Percentiles rank a stretch among this genome's conserved stretches.
Evolutionary conservation across 2,888 invertebrate genomes (phyloP).

Genomic region (Pseudanteris insignis): DNA sequence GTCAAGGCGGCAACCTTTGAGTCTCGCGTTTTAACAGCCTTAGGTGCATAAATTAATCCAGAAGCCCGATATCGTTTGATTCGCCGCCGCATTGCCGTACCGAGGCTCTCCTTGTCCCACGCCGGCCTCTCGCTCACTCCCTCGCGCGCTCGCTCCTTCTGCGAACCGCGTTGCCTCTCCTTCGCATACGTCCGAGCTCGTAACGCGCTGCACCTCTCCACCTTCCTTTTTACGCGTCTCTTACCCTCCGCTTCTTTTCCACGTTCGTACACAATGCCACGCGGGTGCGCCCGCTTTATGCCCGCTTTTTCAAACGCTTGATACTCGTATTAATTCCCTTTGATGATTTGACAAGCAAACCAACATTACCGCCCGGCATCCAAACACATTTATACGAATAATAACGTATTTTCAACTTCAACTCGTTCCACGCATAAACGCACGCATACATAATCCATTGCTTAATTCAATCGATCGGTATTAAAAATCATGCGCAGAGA

Average conservation of each 20-base stretch:
- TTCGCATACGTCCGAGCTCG: slow-evolving; percentile 27
- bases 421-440: too few species aligned
- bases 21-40: slow-evolving; percentile 65
- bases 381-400: not conserved
- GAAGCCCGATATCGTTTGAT: slow-evolving; percentile 66
- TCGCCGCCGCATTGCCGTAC: slow-evolving; percentile 55
- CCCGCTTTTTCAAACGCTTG: slow-evolving; percentile 49
- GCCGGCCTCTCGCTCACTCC: slow-evolving; percentile 16
- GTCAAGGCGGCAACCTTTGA: slow-evolving; percentile 62
- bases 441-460: too few species aligned
- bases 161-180: slow-evolving; percentile 25
- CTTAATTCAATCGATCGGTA: too few species aligned
- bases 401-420: too few species aligned
- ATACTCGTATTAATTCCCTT: slow-evolving; percentile 57
- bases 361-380: slow-evolving; percentile 11
- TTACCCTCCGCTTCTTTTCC: slow-evolving; percentile 36
- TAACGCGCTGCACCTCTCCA: slow-evolving; percentile 31
- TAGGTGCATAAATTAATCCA: slow-evolving; percentile 66
- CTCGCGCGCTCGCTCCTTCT: slow-evolving; percentile 43
- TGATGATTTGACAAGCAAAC: slow-evolving; percentile 56
- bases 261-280: slow-evolving; percentile 34
- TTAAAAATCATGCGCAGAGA: too few species aligned
- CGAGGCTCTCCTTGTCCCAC: slow-evolving; percentile 27
- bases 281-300: slow-evolving; percentile 44
- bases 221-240: slow-evolving; percentile 20